These are phyloP conservation scores for Pteronotus mesoamericanus DNA, from an alignment of 2,797 vertebrate genomes.

Conservation along the genomic window DNA sequence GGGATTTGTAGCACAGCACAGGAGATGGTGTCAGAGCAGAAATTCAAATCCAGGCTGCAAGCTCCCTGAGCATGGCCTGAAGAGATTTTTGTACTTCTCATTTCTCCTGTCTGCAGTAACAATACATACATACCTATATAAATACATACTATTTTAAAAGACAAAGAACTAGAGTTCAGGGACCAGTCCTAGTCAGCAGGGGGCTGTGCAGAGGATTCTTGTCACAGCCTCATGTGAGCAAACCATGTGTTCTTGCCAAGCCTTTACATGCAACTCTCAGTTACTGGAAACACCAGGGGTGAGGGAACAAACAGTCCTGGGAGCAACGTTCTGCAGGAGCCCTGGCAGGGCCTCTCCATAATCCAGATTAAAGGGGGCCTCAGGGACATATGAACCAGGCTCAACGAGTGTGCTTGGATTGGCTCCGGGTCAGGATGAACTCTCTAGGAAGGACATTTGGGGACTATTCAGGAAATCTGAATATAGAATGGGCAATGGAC, in stretches of 20 bases:
- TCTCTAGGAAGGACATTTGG: too few species aligned
- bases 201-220: accelerated
- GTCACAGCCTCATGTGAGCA: background rate
- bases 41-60: background rate
- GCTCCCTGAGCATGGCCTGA: background rate
- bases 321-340: accelerated
- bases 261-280: too few species aligned
- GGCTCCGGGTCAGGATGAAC: background rate
- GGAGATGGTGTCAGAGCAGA: background rate
- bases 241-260: background rate
- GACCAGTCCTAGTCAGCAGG: background rate
- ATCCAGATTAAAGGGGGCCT: background rate
- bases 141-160: background rate
- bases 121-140: background rate
- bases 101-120: background rate
- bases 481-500: background rate
- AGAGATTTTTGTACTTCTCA: background rate
- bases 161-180: background rate
- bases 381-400: background rate
- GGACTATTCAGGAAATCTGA: background rate
- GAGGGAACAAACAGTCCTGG: background rate
- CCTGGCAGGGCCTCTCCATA: background rate
- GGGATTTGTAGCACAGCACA: background rate
- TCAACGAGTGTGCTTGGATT: background rate
- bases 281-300: too few species aligned